These are phyloP conservation scores for Furcifer pardalis DNA, from an alignment of 2,797 vertebrate species.

Conservation along the genomic window DNA sequence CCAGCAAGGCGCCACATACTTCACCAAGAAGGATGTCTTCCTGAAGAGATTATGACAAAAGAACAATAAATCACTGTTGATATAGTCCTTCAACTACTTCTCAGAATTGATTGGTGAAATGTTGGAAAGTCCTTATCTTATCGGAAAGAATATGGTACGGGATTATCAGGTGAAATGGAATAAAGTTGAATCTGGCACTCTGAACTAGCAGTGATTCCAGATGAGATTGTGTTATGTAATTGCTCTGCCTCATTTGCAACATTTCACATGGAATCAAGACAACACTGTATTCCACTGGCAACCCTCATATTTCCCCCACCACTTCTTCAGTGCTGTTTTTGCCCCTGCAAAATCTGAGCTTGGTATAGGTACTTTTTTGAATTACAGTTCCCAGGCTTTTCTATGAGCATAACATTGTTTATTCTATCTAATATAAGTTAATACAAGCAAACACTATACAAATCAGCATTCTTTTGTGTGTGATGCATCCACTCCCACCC, in stretches of 20 bases:
- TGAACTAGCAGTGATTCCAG: background rate
- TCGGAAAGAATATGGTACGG: conserved; percentile 10
- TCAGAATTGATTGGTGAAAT: background rate
- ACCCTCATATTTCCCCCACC: background rate
- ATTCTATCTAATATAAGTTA: too few relatives aligned
- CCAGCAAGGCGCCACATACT: too few relatives aligned
- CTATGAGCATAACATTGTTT: too few relatives aligned
- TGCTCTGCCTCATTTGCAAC: background rate
- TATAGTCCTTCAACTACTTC: conserved; percentile 3
- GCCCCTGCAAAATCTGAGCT: too few relatives aligned
- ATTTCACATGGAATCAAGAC: background rate
- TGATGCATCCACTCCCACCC: too few relatives aligned
- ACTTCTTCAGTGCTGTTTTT: too few relatives aligned
- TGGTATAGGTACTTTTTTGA: too few relatives aligned
- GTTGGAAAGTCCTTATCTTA: conserved; percentile 24
- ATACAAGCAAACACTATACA: too few relatives aligned
- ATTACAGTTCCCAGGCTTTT: too few relatives aligned
- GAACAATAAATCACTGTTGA: background rate
- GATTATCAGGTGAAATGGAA: conserved; percentile 3
- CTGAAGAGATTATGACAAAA: background rate
- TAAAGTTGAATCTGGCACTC: background rate
- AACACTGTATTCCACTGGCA: background rate
- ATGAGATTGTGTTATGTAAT: background rate
- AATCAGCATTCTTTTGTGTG: too few relatives aligned
- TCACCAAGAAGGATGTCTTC: too few relatives aligned